These are phyloP conservation scores for Calameuta idolon DNA, from an alignment of 2,888 invertebrate species.

Conservation along the genomic window DNA sequence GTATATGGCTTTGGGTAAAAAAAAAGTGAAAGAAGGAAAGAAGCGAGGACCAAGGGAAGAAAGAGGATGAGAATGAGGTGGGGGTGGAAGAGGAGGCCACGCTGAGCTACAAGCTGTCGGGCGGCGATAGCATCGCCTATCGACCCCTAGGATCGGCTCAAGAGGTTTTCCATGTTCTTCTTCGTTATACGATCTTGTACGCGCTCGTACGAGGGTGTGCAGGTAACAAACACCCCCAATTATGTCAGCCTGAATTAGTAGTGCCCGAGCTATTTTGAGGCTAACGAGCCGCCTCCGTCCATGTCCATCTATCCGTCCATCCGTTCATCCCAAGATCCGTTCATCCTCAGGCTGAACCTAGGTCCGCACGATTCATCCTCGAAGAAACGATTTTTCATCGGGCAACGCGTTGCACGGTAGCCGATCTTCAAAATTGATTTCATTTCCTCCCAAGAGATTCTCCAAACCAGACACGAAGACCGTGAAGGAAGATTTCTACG, in stretches of 20 bases:
- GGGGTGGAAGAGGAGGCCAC: conserved; percentile 33
- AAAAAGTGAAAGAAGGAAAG: conserved; percentile 8
- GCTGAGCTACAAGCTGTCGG: conserved; percentile 61
- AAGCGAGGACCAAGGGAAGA: conserved; percentile 16
- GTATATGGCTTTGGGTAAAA: background rate
- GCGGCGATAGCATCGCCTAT: conserved; percentile 65
- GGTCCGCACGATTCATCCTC: no score
- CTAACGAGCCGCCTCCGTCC: conserved; percentile 54
- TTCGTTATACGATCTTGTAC: conserved; percentile 59
- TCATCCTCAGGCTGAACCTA: background rate
- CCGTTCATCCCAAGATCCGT: conserved; percentile 10
- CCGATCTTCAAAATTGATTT: conserved; percentile 26
- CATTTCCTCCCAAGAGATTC: conserved; percentile 11
- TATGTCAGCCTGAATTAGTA: conserved; percentile 67
- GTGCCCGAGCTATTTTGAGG: conserved; percentile 60
- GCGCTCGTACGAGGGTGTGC: conserved; percentile 63
- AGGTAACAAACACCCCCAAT: conserved; percentile 67
- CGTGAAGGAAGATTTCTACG: no score
- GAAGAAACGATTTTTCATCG: conserved; percentile 46
- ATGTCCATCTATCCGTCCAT: conserved; percentile 14
- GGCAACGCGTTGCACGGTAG: conserved; percentile 36
- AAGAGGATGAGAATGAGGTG: conserved; percentile 30
- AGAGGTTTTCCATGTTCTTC: conserved; percentile 67
- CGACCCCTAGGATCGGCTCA: conserved; percentile 63
- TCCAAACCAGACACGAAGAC: no score